Evolutionary conservation across 2,797 vertebrate species (phyloP).

Genomic region (Hydrophis major): DNA sequence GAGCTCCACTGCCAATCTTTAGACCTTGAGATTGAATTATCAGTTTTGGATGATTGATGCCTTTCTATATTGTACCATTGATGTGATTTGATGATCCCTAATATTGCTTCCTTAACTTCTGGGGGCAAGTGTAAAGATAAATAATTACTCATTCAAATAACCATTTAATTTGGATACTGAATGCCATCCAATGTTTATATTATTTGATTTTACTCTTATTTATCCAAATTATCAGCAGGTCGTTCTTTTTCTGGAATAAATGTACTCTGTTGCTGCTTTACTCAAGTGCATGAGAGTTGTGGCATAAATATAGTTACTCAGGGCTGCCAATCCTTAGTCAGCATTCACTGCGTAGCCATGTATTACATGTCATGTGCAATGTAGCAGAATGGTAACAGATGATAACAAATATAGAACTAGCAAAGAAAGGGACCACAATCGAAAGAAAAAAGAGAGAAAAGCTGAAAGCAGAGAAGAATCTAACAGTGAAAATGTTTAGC

Average conservation of each 20-base stretch:
- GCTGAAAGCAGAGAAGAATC: slow-evolving; percentile 10
- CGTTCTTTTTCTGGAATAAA: not conserved
- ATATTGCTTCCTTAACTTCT: not conserved
- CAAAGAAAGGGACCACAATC: not conserved
- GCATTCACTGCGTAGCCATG: not conserved
- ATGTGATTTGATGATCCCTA: not conserved
- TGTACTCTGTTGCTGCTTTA: not conserved
- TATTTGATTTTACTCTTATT: slow-evolving; percentile 14
- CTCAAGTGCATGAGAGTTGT: not conserved
- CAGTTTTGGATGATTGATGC: not conserved
- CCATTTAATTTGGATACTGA: not conserved
- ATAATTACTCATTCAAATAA: slow-evolving; percentile 12
- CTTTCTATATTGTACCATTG: not conserved
- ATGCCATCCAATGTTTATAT: not conserved
- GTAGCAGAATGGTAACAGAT: not conserved
- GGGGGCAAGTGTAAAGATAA: not conserved
- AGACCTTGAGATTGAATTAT: not conserved
- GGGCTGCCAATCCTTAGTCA: not conserved
- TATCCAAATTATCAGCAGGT: not conserved
- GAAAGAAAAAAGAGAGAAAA: not conserved
- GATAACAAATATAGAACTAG: not conserved
- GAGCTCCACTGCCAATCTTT: not conserved
- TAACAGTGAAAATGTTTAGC: not conserved
- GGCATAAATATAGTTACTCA: not conserved
- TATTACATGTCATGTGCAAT: not conserved